Percentiles rank a stretch among this genome's conserved stretches.
Evolutionary conservation across 2,113 vertebrate species (phyloP).

Genomic region (Serranochromis macrocephalus): DNA sequence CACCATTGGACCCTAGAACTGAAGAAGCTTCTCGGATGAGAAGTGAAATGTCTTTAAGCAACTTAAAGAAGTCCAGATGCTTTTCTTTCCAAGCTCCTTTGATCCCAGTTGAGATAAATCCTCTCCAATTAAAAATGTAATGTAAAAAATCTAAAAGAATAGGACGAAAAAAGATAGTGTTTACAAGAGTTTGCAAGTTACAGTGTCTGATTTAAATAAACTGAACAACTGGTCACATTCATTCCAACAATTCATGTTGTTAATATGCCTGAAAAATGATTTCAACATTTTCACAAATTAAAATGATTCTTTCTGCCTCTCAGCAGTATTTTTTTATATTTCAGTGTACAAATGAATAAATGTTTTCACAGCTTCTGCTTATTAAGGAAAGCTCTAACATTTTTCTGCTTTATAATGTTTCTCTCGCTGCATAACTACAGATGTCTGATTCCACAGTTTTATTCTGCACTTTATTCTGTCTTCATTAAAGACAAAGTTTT

Average conservation of each 20-base stretch:
- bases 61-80: neutral
- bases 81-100: accelerated
- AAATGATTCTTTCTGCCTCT: neutral
- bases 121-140: neutral
- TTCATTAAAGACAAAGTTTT: neutral
- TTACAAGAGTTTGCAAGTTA: neutral
- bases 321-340: neutral
- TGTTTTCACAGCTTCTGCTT: neutral
- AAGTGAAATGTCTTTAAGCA: neutral
- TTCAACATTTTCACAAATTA: accelerated
- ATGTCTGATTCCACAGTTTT: neutral
- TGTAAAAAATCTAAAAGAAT: neutral
- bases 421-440: neutral
- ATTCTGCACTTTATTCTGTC: accelerated
- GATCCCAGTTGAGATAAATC: neutral
- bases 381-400: neutral
- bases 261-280: accelerated
- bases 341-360: accelerated
- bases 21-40: neutral
- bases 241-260: accelerated
- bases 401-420: neutral
- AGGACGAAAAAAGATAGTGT: accelerated
- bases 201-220: accelerated
- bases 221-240: neutral
- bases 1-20: accelerated